Conservation (phyloP, 2,113 vertebrate genomes). For the Podarcis raffonei region DNA sequence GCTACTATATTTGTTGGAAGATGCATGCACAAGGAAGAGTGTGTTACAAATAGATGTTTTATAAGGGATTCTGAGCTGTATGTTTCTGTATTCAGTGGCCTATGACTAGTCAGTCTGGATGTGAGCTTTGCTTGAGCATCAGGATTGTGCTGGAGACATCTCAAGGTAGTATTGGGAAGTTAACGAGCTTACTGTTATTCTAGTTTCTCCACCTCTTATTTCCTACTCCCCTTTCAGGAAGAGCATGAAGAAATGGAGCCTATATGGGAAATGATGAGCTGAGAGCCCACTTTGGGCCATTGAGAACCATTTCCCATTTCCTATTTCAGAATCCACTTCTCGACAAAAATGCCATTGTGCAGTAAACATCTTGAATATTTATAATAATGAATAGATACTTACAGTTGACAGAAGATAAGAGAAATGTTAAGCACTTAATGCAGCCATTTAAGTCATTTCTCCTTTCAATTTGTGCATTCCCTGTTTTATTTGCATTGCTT, state of each 20-base stretch:
- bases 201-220: not conserved
- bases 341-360: not conserved
- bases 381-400: constrained; percentile 3
- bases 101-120: not conserved
- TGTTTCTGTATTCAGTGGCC: not conserved
- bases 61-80: not conserved
- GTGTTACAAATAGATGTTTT: not conserved
- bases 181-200: not conserved
- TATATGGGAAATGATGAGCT: not conserved
- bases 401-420: constrained; percentile 20
- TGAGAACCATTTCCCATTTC: not conserved
- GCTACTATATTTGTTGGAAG: not conserved
- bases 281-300: not conserved
- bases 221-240: not conserved
- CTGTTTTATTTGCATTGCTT: constrained; percentile 20
- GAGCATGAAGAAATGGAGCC: not conserved
- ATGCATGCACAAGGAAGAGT: not conserved
- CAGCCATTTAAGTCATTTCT: constrained; percentile 2
- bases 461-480: not conserved
- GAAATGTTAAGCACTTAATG: not conserved
- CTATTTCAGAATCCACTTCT: constrained; percentile 33
- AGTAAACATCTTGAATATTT: constrained; percentile 2
- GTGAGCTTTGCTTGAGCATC: not conserved
- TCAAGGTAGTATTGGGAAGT: not conserved
- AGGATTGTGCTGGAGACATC: not conserved